Base-by-base conservation (phyloP, 2,888 invertebrate species). In the Rhaphigaster nebulosa region DNA sequence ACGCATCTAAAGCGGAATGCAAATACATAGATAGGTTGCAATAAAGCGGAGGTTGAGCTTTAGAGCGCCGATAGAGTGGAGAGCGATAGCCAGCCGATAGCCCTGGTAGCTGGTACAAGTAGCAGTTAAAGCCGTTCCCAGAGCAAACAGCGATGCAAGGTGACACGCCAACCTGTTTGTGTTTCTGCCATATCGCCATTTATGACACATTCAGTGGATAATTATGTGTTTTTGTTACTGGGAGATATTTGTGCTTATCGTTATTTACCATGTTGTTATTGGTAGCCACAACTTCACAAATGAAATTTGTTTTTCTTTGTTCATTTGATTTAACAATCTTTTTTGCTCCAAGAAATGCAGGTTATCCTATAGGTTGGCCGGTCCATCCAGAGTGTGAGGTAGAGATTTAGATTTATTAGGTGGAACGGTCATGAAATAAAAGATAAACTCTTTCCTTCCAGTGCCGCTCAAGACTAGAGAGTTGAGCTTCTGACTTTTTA, bases 181-280 rank as follows among this genome's bases (percentile, higher is more conserved):
- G 34, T 34, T 70, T 34, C 23, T 34, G 70, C 18, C 10, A 34
- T 70, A 70, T 70, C 70, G 34, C 70, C 29, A 10, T 65, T 65
- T 65, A 65, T 13, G 60, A 29, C 60, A 65, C 1, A 2, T 70
- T 70, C 70, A 38, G 8, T 76, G 34, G 34, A 38, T 38, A 76
- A 76, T 38, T 76, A 18, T 18, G 15, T 65, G 65, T 65, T 76
- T 76, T 76, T 76, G 70, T 76, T 76, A 38, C 70, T 76, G 34
- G 1, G 20, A 38, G 38, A 38, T 76, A 34, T 38, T 18, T 38
- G 8, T 20, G 20, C 8, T 76, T 38, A 76, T 76, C 26, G 20
- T 23, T 38, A 8, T 29, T 13, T n/a, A n/a, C 15, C 0, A 5
- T n/a, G 29, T 65, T 18, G n/a, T 65, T 65, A 34, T 15, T 29